Percentiles rank a stretch among this genome's conserved stretches.
Conservation (phyloP, 2,113 vertebrate species). For the Hippocampus mohnikei region DNA sequence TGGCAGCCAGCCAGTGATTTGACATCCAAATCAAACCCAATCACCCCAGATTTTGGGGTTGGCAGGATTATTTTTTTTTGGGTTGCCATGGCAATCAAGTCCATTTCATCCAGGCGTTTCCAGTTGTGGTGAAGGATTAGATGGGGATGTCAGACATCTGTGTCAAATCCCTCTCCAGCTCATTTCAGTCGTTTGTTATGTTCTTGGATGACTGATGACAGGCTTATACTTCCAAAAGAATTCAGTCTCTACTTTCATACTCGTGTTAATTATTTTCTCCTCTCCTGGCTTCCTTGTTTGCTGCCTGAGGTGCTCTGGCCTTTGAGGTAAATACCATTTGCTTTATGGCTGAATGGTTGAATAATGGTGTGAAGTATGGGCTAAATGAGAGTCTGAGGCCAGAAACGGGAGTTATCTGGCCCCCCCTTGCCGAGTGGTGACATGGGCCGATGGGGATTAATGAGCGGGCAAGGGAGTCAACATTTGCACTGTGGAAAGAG, state of each 20-base stretch:
- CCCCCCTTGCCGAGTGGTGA: constrained; percentile 56
- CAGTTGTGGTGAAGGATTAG: constrained; percentile 60
- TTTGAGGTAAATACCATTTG: constrained; percentile 74
- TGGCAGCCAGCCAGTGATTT: constrained; percentile 42
- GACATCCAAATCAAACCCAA: constrained; percentile 54
- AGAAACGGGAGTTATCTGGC: constrained; percentile 69
- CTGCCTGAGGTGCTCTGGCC: constrained; percentile 40
- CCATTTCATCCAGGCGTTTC: constrained; percentile 34
- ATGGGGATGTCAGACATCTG: constrained; percentile 64
- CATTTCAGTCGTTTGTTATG: constrained; percentile 54
- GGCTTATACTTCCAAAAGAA: constrained; percentile 39
- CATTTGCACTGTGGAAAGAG: constrained; percentile 40
- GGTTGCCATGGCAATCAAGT: constrained; percentile 58
- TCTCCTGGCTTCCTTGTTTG: constrained; percentile 18
- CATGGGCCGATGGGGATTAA: constrained; percentile 74
- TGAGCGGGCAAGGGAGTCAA: constrained; percentile 55
- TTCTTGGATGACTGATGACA: constrained; percentile 59
- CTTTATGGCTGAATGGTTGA: constrained; percentile 68
- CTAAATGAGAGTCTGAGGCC: constrained; percentile 71
- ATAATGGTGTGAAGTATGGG: constrained; percentile 69
- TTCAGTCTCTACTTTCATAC: constrained; percentile 45
- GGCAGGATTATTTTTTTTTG: constrained; percentile 43
- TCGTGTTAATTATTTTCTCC: constrained; percentile 29
- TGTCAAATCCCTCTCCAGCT: constrained; percentile 63
- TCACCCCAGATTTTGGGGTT: constrained; percentile 50